Evolutionary conservation across 2,888 invertebrate genomes (phyloP).

Genomic region (Sphaerophoria rueppellii): DNA sequence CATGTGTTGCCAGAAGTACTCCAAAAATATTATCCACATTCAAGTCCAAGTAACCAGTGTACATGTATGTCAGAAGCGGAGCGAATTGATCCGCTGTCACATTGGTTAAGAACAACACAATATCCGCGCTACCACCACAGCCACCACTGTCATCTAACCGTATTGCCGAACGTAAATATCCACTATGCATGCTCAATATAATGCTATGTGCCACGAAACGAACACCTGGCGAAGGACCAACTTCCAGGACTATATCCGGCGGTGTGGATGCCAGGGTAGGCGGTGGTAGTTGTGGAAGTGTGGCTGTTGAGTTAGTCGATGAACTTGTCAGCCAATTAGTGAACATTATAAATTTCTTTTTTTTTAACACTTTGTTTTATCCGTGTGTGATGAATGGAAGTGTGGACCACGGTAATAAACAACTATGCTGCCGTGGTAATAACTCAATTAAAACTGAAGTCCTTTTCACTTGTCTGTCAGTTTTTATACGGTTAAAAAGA

Average conservation of each 20-base stretch:
- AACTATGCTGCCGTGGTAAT: conserved; percentile 75
- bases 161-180: conserved; percentile 87
- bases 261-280: conserved; percentile 77
- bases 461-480: conserved; percentile 78
- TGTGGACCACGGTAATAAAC: conserved; percentile 35
- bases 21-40: conserved; percentile 88
- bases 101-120: conserved; percentile 83
- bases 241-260: conserved; percentile 86
- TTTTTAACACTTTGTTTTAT: conserved; percentile 20
- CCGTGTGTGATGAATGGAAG: background rate
- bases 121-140: conserved; percentile 70
- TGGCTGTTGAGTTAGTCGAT: conserved; percentile 70
- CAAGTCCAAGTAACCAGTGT: conserved; percentile 88
- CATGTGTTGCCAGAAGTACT: conserved; percentile 87
- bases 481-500: conserved; percentile 79
- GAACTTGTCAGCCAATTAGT: conserved; percentile 82
- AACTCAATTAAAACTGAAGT: conserved; percentile 81
- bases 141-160: conserved; percentile 79
- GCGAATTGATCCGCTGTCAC: conserved; percentile 86
- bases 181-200: conserved; percentile 87
- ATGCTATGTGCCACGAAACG: conserved; percentile 87
- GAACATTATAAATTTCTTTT: conserved; percentile 77
- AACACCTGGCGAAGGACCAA: conserved; percentile 84
- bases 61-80: conserved; percentile 88
- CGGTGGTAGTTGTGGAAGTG: conserved; percentile 69